Base-by-base conservation (phyloP, 2,113 vertebrate genomes). In the Ameiurus melas region DNA sequence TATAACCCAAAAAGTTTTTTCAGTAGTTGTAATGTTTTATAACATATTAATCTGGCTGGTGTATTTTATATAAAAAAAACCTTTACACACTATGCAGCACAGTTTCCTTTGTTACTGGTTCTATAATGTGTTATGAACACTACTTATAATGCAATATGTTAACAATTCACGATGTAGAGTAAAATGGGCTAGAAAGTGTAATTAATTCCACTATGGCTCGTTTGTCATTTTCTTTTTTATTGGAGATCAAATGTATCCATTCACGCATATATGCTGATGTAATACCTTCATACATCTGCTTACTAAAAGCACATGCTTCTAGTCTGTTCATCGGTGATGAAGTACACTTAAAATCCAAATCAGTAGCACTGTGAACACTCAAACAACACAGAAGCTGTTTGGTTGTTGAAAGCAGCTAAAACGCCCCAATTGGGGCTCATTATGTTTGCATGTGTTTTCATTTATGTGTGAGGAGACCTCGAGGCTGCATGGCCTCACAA, bases 361-460 rank as follows among this genome's bases (percentile, higher is more conserved):
- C 62, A 27, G 6, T 25, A 20, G 17, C 39, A 81, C 43, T 85
- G 77, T 27, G 27, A 87, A 77, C 47, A 73, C 13, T 85, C 10
- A 86, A 81, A 80, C 53, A 79, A 78, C 20, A 78, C 58, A 71
- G n/a, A 78, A 86, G 85, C 73, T 36, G 13, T 85, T 82, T 75
- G 66, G 73, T 36, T 77, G 51, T 70, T 20, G 62, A 88, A 84
- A 22, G 57, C 39, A 68, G 27, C 60, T 71, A 64, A 27, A n/a
- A 80, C 53, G 13, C 20, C 19, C 66, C 78, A 86, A 88, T 88
- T 88, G 57, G 47, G 27, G 83, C 71, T 83, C n/a, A 82, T 62
- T 83, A 79, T 84, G 86, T 86, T 86, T 70, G 70, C 85, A 82
- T 73, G 43, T 86, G 86, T 62, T 88, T 91, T 85, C 39, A 64